A percentile compares a stretch with the other conserved stretches of the same genome.
Evolutionary conservation across 2,888 invertebrate genomes (phyloP).

Genomic region (Sussaba pulchella): DNA sequence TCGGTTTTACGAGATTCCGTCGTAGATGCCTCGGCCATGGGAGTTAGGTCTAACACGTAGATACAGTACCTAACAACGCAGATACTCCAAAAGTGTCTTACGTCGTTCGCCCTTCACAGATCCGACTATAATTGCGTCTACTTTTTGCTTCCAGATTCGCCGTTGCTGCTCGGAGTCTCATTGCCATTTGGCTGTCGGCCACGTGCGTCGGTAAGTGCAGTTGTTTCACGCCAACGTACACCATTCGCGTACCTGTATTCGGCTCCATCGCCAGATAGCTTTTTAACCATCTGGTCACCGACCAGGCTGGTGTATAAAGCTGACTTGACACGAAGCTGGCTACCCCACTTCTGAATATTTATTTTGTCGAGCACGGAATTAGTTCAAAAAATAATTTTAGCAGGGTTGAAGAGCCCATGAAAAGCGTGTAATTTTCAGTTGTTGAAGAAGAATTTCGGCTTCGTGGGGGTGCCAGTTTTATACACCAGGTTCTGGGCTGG

Average conservation of each 20-base stretch:
- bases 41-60: slow-evolving; percentile 20
- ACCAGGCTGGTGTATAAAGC: too few species aligned
- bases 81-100: slow-evolving; percentile 43
- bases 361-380: too few species aligned
- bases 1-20: slow-evolving; percentile 62
- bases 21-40: slow-evolving; percentile 26
- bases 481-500: too few species aligned
- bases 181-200: slow-evolving; percentile 75
- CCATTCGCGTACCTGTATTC: not conserved
- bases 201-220: slow-evolving; percentile 76
- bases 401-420: too few species aligned
- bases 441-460: too few species aligned
- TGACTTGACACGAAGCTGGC: too few species aligned
- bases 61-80: slow-evolving; percentile 8
- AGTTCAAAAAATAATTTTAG: too few species aligned
- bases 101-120: slow-evolving; percentile 24
- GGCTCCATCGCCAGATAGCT: too few species aligned
- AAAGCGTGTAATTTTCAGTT: too few species aligned
- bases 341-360: too few species aligned
- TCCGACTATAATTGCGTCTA: slow-evolving; percentile 67
- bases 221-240: slow-evolving; percentile 20
- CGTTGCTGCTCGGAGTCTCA: slow-evolving; percentile 70
- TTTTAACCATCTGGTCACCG: too few species aligned
- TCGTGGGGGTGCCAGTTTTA: too few species aligned
- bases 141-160: slow-evolving; percentile 75